Percentiles rank a stretch among this genome's conserved stretches.
Conservation (phyloP, 2,113 vertebrate genomes). For the Chiloscyllium plagiosum region DNA sequence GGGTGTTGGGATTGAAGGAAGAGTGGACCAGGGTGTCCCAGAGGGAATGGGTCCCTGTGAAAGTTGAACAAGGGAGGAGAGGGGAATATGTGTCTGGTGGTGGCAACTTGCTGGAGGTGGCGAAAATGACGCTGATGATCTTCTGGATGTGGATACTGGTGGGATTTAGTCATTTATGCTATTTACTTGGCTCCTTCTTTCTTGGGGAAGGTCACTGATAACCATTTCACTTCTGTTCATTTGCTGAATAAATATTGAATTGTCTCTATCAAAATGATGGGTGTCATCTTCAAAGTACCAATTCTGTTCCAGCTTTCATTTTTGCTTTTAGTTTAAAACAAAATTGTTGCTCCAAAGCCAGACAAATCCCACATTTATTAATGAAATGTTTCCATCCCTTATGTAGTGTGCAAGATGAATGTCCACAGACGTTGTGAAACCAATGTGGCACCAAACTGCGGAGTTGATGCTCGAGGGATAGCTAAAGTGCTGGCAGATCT, state of each 20-base stretch:
- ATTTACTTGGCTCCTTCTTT: neutral
- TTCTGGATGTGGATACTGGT: no score
- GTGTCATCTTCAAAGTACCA: neutral
- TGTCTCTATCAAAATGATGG: neutral
- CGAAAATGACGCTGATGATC: no score
- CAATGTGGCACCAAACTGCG: slow-evolving; percentile 95
- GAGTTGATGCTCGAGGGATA: slow-evolving; percentile 90
- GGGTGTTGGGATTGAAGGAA: no score
- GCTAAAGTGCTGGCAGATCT: slow-evolving; percentile 94
- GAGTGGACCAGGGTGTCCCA: no score
- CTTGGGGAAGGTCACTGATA: neutral
- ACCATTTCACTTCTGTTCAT: neutral
- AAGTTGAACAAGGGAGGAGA: no score
- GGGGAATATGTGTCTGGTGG: no score
- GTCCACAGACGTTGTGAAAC: slow-evolving; percentile 92
- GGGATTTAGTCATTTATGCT: neutral
- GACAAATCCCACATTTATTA: neutral
- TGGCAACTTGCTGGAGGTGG: no score
- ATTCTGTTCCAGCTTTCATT: neutral
- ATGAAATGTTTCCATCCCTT: slow-evolving; percentile 38
- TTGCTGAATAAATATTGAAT: neutral
- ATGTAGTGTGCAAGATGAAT: slow-evolving; percentile 96
- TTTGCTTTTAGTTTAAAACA: neutral
- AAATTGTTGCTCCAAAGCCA: neutral
- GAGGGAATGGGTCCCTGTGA: no score